phyloP scores from a whole-genome alignment of 2,888 invertebrate species.

The Augochlorella aurata region DNA sequence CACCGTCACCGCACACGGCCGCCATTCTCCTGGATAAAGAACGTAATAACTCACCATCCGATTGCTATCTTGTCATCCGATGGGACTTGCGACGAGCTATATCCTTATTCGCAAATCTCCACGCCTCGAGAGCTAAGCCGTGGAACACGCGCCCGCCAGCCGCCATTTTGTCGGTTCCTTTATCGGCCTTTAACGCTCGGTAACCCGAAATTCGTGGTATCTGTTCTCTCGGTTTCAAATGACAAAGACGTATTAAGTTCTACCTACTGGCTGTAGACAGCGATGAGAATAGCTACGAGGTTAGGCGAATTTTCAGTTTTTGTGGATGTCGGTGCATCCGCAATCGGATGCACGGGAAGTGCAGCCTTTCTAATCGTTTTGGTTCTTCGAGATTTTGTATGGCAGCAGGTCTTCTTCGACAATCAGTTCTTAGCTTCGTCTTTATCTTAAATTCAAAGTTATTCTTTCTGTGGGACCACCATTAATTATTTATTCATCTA shows the following conservation, averaged over 20 bases:
- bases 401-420: too few species aligned
- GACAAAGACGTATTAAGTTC: background rate
- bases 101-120: slow-evolving; percentile 7
- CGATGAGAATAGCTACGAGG: background rate
- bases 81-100: slow-evolving; percentile 37
- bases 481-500: too few species aligned
- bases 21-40: slow-evolving; percentile 51
- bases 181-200: background rate
- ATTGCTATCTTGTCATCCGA: slow-evolving; percentile 55
- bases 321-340: too few species aligned
- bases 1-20: slow-evolving; percentile 45
- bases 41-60: slow-evolving; percentile 45
- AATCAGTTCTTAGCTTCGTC: too few species aligned
- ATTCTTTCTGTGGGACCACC: too few species aligned
- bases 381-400: too few species aligned
- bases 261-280: too few species aligned
- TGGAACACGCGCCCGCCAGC: background rate
- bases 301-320: too few species aligned
- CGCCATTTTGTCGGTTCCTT: slow-evolving; percentile 1
- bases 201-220: background rate
- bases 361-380: too few species aligned
- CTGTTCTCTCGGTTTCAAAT: background rate
- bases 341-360: too few species aligned
- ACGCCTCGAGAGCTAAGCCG: background rate
- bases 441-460: too few species aligned